phyloP scores from a whole-genome alignment of 92 coral and sea anemone genomes.

The Palythoa grandiflora region DNA sequence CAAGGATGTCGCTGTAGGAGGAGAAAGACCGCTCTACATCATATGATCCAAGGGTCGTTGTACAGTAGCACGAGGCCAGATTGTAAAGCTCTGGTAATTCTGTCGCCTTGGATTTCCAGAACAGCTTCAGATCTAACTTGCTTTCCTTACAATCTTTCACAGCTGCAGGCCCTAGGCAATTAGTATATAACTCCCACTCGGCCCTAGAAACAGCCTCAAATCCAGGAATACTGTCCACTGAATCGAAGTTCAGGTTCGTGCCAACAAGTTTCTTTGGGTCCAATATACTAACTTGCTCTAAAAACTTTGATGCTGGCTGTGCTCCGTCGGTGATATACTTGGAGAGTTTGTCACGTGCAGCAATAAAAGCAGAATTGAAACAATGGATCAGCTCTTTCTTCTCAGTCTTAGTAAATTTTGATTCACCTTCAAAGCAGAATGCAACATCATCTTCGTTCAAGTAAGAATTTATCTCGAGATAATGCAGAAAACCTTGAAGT shows the following conservation, averaged over 20 bases:
- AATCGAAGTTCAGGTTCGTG: constrained; percentile 10
- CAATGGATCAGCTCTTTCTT: constrained; percentile 6
- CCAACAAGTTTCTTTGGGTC: not conserved
- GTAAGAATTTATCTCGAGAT: constrained; percentile 22
- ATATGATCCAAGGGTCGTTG: constrained; percentile 63
- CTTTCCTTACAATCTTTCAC: constrained; percentile 52
- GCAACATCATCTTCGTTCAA: constrained; percentile 32
- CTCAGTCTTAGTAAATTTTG: not conserved
- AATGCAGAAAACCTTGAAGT: not conserved
- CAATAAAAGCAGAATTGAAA: constrained; percentile 26
- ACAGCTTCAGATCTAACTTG: constrained; percentile 35
- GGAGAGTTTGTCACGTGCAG: constrained; percentile 3
- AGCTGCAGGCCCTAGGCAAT: constrained; percentile 56
- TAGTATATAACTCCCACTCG: constrained; percentile 58
- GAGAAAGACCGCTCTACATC: constrained; percentile 71
- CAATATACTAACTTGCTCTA: not conserved
- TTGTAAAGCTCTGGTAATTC: constrained; percentile 59
- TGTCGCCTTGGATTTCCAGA: constrained; percentile 60
- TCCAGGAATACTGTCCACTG: constrained; percentile 66
- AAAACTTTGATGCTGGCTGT: constrained; percentile 31
- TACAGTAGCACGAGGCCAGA: constrained; percentile 73
- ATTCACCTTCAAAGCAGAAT: constrained; percentile 37
- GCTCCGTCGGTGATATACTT: constrained; percentile 27
- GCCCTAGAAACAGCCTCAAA: constrained; percentile 62
- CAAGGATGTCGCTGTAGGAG: constrained; percentile 60